Percentiles rank a stretch among this genome's conserved stretches.
These are phyloP conservation scores for Sorex araneus DNA, from an alignment of 2,113 vertebrate genomes.

Conservation along the genomic window DNA sequence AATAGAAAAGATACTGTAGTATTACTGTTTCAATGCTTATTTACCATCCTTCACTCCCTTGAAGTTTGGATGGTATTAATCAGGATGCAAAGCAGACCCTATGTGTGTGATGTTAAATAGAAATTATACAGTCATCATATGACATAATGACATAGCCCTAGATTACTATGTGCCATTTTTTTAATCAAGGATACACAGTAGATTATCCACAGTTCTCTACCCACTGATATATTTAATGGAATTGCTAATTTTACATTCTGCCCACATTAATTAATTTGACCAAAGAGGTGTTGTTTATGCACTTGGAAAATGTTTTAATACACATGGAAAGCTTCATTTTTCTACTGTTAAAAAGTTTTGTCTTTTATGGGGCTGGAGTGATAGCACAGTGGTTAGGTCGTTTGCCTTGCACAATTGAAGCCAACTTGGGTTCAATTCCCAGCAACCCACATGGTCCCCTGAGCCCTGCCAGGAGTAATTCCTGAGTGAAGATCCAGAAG, in stretches of 20 bases:
- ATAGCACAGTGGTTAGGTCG: too few relatives aligned
- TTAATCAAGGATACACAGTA: neutral
- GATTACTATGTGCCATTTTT: neutral
- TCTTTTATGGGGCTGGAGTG: too few relatives aligned
- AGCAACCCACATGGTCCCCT: too few relatives aligned
- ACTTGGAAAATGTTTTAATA: neutral
- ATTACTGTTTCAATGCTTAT: neutral
- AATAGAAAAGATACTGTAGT: neutral
- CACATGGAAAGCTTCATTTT: neutral
- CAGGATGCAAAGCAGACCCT: neutral
- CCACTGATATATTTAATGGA: neutral
- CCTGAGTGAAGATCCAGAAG: too few relatives aligned
- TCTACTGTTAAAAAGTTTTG: neutral
- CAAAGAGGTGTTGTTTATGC: neutral
- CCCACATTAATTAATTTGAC: neutral
- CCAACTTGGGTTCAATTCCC: too few relatives aligned
- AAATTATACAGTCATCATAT: neutral
- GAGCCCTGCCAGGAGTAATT: too few relatives aligned
- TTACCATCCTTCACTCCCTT: neutral
- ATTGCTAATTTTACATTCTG: neutral
- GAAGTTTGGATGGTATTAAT: neutral
- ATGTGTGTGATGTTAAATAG: too few relatives aligned
- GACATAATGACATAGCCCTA: neutral
- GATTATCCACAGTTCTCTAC: neutral
- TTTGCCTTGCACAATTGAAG: too few relatives aligned